Base-by-base conservation (phyloP, 1,140 invertebrate species). In the Bombus turneri region DNA sequence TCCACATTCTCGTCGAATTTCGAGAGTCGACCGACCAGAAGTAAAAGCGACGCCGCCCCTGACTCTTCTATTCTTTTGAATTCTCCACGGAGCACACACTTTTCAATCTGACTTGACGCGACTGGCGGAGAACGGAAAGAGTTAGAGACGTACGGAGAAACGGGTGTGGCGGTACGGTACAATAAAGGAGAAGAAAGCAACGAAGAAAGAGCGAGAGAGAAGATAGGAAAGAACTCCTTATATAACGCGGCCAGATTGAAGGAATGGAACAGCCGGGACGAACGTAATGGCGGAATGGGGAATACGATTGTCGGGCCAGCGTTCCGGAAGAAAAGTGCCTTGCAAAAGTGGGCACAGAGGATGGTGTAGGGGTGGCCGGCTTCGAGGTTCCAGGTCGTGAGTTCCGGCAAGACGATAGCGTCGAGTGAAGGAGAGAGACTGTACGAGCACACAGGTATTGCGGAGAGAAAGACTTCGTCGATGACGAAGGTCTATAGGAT, bases 301-400 rank as follows among this genome's bases (percentile, higher is more conserved):
- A 94, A 94, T 94, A 93, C 93, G 93, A 94, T 94, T 94, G 93
- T 94, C 91, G 92, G 90, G 83, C 88, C 91, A 94, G 92, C 92
- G 93, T 93, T 94, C 93, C 91, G 92, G 93, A 93, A 94, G 91
- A 93, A 93, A 93, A 94, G 93, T 94, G 91, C 92, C 92, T 92
- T 91, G 91, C 90, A 92, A 91, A 92, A 92, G 91, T 90, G 87
- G 86, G 85, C 41, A 73, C n/a, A 37, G 57, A 39, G 41, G 47
- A 28, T 6, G 25, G 59, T n/a, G 59, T 28, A 62, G 10, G n/a
- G n/a, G 39, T 39, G 13, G 22, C 15, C 39, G 43, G 39, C 59
- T 47, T 62, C 9, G 28, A 79, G 74, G 62, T 88, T 82, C 68
- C 78, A 86, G 78, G 76, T 86, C 73, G 59, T 74, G 80, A 85